Base-by-base conservation (phyloP, 2,888 invertebrate species). In the Saturnia pavonia region DNA sequence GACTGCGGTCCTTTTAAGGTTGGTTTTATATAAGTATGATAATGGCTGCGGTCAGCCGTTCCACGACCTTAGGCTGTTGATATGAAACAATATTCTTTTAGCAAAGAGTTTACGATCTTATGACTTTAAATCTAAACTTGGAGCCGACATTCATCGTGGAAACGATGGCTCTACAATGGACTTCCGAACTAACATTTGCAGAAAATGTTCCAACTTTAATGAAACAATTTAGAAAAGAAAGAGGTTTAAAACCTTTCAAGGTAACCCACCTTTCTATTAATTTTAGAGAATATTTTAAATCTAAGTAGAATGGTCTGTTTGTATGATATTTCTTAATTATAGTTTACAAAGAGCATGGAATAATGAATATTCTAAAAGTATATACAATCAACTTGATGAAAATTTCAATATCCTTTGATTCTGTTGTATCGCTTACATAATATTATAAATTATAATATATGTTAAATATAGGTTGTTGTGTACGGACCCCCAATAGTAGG, bases 401-500 rank as follows among this genome's bases (percentile, higher is more conserved):
- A 43, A 7, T 43, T 43, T 43, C 12, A 43, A 43, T 43, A 43
- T 8, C 9, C 48, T 19, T 19, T 2, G 48, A 19, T 19, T 51
- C 19, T 51, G 16, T 16, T 51, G 9, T 9, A 19, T 51, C 7
- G 19, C 2, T 22, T 57, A 25, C 6, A 57, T 25, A 25, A 6
- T 57, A 25, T 25, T n/a, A 25, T 40, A 65, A 65, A 9, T 40
- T 12, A n/a, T n/a, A 40, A 40, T 65, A 65, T 27, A 45, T 27
- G 4, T 63, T 65, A 6, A 60, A 69, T 70, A 22, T 80, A 93
- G 93, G 82, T 93, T 19, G 57, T 96, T 22, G 84, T 96, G 1
- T 95, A 96, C 75, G 96, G 96, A 1, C 96, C 96, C 27, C 96
- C 96, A 6, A 94, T 95, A 11, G 92, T 94, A 16, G 96, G 96